Base-by-base conservation (phyloP, 2,113 vertebrate species). In the Corythoichthys intestinalis region DNA sequence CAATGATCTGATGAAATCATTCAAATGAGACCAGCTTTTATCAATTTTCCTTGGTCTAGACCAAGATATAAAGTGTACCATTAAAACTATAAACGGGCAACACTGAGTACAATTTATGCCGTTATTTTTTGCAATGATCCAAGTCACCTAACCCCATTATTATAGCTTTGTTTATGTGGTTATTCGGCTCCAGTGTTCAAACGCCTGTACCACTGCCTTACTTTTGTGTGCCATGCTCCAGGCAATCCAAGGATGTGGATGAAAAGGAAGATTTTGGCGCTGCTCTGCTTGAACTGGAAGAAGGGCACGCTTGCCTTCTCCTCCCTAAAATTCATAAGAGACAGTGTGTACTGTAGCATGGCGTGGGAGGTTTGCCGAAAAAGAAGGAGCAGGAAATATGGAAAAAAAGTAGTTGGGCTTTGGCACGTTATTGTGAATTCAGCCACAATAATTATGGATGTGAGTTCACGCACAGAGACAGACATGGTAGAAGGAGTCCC, bases 361-460 rank as follows among this genome's bases (percentile, higher is more conserved):
- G 81, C 72, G 79, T 84, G 79, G 85, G 83, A 87, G 81, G 83
- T 76, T 87, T 81, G 69, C 73, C 71, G 70, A 83, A 79, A 67
- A 75, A 50, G 57, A 59, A 47, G 64, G 69, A 39, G 2, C 46
- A 34, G 37, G 44, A 34, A 14, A 34, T 34, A 47, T 6, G 37
- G 20, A 41, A 72, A 54, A 41, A 0, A 38, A 52, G 48, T 48
- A 74, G 65, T 52, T 75, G 71, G 75, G 80, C 78, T 70, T 70
- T 28, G 20, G 20, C 20, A 28, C 1, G 20, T 28, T 28, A 28
- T 28, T 75, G 35, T 77, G 63, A 71, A 76, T 81, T 72, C 48
- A 78, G 58, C 71, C 71, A 8, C 46, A 61, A 64, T 69, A 39
- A 66, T 65, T 68, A 3, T 53, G 63, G 63, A 5, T 49, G 39